Conservation (phyloP, 2,888 invertebrate species). For the Pristionchus fissidentatus region DNA sequence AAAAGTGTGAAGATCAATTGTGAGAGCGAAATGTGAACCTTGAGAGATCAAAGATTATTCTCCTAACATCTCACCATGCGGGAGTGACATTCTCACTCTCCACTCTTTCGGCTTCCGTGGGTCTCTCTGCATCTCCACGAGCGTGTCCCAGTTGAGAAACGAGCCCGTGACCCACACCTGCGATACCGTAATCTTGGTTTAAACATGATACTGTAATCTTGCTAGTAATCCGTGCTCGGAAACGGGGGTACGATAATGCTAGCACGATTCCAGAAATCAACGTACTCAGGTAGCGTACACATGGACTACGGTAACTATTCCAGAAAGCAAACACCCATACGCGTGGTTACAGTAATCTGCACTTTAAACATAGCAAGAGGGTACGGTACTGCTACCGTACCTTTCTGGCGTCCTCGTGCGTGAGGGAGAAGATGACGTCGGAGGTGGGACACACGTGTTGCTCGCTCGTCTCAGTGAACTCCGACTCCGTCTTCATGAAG, state of each 20-base stretch:
- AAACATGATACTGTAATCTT: no score
- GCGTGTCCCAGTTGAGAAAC: slow-evolving; percentile 16
- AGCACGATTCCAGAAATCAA: no score
- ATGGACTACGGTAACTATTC: no score
- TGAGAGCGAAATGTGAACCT: no score
- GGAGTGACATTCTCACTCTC: slow-evolving; percentile 28
- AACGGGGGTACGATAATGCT: no score
- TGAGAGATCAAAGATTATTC: no score
- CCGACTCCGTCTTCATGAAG: not conserved
- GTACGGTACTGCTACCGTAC: not conserved
- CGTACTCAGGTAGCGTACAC: no score
- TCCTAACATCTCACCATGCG: not conserved
- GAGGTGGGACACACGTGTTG: slow-evolving; percentile 38
- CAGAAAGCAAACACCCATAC: not conserved
- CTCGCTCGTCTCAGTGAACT: not conserved
- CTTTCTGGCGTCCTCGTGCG: not conserved
- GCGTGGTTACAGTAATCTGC: not conserved
- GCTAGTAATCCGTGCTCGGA: no score
- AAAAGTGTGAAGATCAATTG: no score
- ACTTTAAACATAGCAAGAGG: not conserved
- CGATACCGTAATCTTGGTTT: not conserved
- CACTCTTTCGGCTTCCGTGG: not conserved
- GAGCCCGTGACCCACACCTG: slow-evolving; percentile 39
- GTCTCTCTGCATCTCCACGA: slow-evolving; percentile 2
- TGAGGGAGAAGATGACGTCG: slow-evolving; percentile 34